Evolutionary conservation across 2,797 vertebrate genomes (phyloP).

Genomic region (Ptychadena robeensis): DNA sequence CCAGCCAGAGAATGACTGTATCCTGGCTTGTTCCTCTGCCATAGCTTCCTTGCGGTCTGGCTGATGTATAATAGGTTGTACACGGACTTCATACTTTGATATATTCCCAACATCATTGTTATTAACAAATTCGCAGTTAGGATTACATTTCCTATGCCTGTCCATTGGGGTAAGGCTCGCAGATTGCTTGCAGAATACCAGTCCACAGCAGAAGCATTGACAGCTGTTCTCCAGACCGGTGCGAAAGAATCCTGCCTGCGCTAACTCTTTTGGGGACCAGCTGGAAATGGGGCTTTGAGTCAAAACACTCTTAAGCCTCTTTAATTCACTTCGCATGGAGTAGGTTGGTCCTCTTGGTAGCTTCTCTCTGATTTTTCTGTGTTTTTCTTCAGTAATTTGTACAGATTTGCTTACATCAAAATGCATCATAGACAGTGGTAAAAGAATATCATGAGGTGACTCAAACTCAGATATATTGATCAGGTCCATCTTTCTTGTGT

Average conservation of each 20-base stretch:
- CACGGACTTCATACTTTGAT: conserved; percentile 40
- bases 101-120: conserved; percentile 60
- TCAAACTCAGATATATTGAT: conserved; percentile 45
- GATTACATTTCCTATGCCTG: conserved; percentile 40
- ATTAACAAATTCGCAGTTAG: conserved; percentile 56
- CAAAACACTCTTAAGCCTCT: conserved; percentile 61
- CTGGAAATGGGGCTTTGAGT: neutral
- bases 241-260: conserved; percentile 57
- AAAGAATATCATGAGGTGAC: accelerated
- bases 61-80: conserved; percentile 16
- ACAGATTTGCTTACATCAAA: neutral
- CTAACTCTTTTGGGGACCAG: conserved; percentile 53
- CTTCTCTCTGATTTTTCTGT: conserved; percentile 9
- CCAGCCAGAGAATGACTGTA: conserved; percentile 49
- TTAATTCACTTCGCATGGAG: conserved; percentile 63
- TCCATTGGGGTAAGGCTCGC: neutral
- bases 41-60: neutral
- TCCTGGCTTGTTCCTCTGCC: neutral
- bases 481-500: neutral
- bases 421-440: neutral
- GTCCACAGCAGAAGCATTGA: conserved; percentile 62
- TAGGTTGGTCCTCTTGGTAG: conserved; percentile 60
- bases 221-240: conserved; percentile 22
- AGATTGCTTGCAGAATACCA: conserved; percentile 42
- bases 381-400: conserved; percentile 27